These are phyloP conservation scores for Acanthopleura granulata DNA, from an alignment of 2,888 invertebrate species.

Conservation along the genomic window DNA sequence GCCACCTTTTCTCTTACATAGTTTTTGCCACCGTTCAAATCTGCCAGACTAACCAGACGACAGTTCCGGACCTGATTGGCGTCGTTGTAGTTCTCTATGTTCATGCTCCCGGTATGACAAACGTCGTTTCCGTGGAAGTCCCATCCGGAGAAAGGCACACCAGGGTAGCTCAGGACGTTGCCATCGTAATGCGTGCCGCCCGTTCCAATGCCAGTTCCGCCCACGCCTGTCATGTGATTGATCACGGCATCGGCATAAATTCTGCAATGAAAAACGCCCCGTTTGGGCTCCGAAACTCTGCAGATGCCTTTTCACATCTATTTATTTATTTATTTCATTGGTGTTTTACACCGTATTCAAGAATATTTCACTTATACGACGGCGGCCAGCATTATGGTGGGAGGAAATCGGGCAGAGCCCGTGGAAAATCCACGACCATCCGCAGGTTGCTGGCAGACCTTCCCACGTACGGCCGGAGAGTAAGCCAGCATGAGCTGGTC, in stretches of 20 bases:
- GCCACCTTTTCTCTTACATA: slow-evolving; percentile 53
- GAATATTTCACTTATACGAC: too few relatives aligned
- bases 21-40: slow-evolving; percentile 79
- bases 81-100: slow-evolving; percentile 54
- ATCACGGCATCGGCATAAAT: slow-evolving; percentile 85
- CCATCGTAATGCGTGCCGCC: slow-evolving; percentile 72
- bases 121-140: slow-evolving; percentile 75
- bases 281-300: too few relatives aligned
- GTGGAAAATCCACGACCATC: too few relatives aligned
- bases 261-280: slow-evolving; percentile 68
- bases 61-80: slow-evolving; percentile 76
- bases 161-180: slow-evolving; percentile 59
- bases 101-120: slow-evolving; percentile 71
- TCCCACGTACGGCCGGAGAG: too few relatives aligned
- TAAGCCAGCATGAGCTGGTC: too few relatives aligned
- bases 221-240: slow-evolving; percentile 85
- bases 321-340: too few relatives aligned
- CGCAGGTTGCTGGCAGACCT: too few relatives aligned
- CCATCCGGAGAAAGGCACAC: slow-evolving; percentile 69
- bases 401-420: too few relatives aligned
- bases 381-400: too few relatives aligned
- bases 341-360: too few relatives aligned
- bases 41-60: slow-evolving; percentile 80
- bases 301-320: too few relatives aligned
- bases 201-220: slow-evolving; percentile 73